These are phyloP conservation scores for Ranitomeya variabilis DNA, from an alignment of 2,113 vertebrate species.

Conservation along the genomic window DNA sequence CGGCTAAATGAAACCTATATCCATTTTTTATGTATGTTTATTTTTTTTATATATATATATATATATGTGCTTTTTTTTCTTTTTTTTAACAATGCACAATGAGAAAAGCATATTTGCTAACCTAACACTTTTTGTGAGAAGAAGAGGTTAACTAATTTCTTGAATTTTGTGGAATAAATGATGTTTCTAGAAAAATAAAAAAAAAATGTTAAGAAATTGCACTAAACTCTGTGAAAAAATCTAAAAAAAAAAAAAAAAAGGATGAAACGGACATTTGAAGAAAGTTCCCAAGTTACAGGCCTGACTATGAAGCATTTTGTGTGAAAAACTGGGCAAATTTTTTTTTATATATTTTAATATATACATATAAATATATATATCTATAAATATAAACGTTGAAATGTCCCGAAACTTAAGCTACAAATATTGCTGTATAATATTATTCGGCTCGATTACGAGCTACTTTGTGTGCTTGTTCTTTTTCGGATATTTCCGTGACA, in stretches of 20 bases:
- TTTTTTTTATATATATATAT: neutral
- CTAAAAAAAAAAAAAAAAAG: conserved; percentile 28
- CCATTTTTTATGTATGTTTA: neutral
- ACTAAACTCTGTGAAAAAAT: conserved; percentile 55
- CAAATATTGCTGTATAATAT: conserved; percentile 63
- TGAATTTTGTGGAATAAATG: conserved; percentile 51
- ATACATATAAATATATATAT: neutral
- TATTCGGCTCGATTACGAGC: conserved; percentile 66
- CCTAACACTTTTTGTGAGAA: conserved; percentile 33
- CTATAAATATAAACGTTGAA: conserved; percentile 46
- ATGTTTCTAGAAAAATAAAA: conserved; percentile 55
- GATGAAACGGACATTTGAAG: conserved; percentile 53
- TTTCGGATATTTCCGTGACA: conserved; percentile 66
- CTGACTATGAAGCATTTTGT: conserved; percentile 38
- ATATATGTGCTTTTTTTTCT: neutral
- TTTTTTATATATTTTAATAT: conserved; percentile 50
- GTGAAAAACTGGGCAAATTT: conserved; percentile 60
- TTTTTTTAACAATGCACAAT: conserved; percentile 13
- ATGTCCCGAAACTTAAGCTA: conserved; percentile 62
- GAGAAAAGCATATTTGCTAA: conserved; percentile 45
- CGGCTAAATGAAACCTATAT: neutral
- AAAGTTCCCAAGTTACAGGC: conserved; percentile 1
- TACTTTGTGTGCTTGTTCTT: conserved; percentile 65
- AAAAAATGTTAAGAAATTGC: conserved; percentile 58
- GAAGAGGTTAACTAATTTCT: conserved; percentile 55